Evolutionary conservation across 2,888 invertebrate species (phyloP).

Genomic region (Synergus gifuensis): DNA sequence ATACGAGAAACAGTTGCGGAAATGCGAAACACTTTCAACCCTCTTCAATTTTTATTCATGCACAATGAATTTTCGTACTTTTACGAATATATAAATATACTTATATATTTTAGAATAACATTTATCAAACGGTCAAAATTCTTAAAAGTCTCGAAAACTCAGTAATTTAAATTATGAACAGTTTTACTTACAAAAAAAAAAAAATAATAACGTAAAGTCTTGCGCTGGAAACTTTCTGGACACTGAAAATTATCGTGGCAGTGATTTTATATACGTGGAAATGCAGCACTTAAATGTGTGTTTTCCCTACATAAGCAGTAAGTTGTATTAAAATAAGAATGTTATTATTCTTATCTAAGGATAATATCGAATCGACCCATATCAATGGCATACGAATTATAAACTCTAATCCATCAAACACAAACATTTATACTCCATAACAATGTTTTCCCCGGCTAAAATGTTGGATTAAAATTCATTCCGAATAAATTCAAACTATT

Average conservation of each 20-base stretch:
- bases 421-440: constrained; percentile 48
- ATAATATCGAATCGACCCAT: neutral
- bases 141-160: neutral
- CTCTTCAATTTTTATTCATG: neutral
- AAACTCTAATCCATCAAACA: constrained; percentile 49
- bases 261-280: neutral
- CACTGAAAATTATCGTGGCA: neutral
- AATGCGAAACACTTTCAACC: too few relatives aligned
- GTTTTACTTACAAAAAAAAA: neutral
- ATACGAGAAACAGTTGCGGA: too few relatives aligned
- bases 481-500: too few relatives aligned
- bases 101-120: too few relatives aligned
- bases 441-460: constrained; percentile 26
- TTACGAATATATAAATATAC: too few relatives aligned
- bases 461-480: too few relatives aligned
- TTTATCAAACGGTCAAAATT: neutral
- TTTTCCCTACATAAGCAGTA: neutral
- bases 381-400: constrained; percentile 36
- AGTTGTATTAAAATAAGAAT: neutral
- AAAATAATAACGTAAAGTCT: too few relatives aligned
- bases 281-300: neutral
- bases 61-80: too few relatives aligned
- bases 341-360: neutral
- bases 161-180: neutral
- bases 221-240: too few relatives aligned